These are phyloP conservation scores for Gobiocypris rarus DNA, from an alignment of 2,113 vertebrate genomes.

Conservation along the genomic window DNA sequence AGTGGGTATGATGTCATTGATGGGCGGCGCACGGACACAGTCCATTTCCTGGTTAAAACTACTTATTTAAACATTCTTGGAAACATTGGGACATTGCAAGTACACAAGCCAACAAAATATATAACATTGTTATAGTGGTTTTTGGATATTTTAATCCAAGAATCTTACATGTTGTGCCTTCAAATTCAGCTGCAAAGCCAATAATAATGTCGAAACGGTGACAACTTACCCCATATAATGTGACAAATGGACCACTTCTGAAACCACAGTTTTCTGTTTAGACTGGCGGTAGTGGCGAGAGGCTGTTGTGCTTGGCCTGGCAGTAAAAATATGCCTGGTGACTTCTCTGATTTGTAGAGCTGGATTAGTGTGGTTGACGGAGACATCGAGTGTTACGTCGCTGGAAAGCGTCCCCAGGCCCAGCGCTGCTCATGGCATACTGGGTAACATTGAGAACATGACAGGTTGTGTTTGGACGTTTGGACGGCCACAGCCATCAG, in stretches of 20 bases:
- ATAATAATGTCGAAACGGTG: background rate
- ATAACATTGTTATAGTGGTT: no score
- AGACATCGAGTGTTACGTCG: conserved; percentile 3
- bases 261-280: background rate
- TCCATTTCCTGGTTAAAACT: no score
- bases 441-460: conserved; percentile 36
- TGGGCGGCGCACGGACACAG: no score
- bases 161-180: no score
- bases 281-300: background rate
- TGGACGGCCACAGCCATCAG: conserved; percentile 61
- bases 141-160: no score
- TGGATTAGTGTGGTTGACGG: conserved; percentile 36
- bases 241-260: background rate
- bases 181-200: background rate
- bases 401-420: conserved; percentile 19
- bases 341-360: conserved; percentile 35
- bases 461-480: conserved; percentile 47
- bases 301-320: conserved; percentile 24
- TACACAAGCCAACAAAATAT: no score
- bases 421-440: conserved; percentile 23
- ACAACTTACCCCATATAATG: background rate
- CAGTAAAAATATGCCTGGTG: conserved; percentile 26
- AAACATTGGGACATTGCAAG: no score
- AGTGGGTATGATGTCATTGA: no score
- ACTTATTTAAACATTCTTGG: no score